Percentiles rank a stretch among this genome's conserved stretches.
phyloP scores from a whole-genome alignment of 1,140 invertebrate genomes.

The Brachionus asplanchnoidis region DNA sequence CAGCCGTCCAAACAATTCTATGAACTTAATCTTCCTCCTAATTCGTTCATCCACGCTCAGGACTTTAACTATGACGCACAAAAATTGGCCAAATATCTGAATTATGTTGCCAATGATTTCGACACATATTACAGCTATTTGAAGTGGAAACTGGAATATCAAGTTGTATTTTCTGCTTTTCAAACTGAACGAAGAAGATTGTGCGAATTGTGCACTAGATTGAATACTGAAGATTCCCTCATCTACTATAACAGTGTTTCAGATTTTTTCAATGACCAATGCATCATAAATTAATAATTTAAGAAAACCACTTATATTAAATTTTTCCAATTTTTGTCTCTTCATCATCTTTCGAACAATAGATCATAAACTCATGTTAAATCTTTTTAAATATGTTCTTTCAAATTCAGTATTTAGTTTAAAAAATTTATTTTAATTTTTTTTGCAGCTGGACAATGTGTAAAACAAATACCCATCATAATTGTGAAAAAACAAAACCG shows the following conservation, averaged over 20 bases:
- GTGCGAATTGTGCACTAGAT: constrained; percentile 26
- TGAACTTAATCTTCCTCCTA: not conserved
- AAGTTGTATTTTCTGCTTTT: not conserved
- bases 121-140: not conserved
- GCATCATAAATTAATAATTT: no score
- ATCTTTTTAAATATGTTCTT: no score
- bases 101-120: not conserved
- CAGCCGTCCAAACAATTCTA: not conserved
- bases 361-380: no score
- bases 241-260: constrained; percentile 22
- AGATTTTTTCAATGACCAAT: constrained; percentile 21
- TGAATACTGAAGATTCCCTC: constrained; percentile 1
- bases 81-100: not conserved
- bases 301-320: no score
- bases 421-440: no score
- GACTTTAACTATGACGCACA: constrained; percentile 9
- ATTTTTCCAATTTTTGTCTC: no score
- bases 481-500: no score
- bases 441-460: no score
- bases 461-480: no score
- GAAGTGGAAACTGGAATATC: not conserved
- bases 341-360: no score
- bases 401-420: no score
- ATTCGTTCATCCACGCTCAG: constrained; percentile 37
- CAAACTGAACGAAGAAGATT: not conserved